phyloP scores from a whole-genome alignment of 2,888 invertebrate species.

The Trachelus troglodyta region DNA sequence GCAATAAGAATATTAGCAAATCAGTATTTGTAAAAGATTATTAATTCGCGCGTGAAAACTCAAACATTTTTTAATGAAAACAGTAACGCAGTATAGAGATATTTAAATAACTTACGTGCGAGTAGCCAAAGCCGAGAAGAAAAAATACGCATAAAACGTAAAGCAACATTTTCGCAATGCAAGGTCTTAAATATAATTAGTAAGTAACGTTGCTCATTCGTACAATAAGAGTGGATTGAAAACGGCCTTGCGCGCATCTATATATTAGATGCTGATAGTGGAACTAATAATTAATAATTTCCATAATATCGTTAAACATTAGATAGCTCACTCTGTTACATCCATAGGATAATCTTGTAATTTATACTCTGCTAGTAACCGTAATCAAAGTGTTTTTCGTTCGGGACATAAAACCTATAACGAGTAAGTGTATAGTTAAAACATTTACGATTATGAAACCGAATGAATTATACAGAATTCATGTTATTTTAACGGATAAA shows the following conservation, averaged over 20 bases:
- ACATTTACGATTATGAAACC: neutral
- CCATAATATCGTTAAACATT: neutral
- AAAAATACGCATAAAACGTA: neutral
- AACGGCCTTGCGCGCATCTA: neutral
- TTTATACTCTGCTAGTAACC: neutral
- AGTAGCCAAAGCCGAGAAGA: constrained; percentile 1
- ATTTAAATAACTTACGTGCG: constrained; percentile 7
- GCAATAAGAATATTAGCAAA: too few species aligned
- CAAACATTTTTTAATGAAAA: too few species aligned
- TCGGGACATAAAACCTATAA: neutral
- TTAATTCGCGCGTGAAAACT: too few species aligned
- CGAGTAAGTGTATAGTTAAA: neutral
- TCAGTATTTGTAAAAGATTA: too few species aligned
- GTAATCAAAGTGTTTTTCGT: neutral
- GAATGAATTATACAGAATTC: neutral
- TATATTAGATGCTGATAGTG: neutral
- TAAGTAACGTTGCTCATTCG: neutral
- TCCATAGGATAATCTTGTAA: neutral
- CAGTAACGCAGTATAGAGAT: neutral
- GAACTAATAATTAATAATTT: constrained; percentile 1
- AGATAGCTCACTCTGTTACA: neutral
- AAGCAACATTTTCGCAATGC: neutral
- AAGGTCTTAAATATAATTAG: neutral
- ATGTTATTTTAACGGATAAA: neutral
- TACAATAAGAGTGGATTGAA: neutral